phyloP scores from a whole-genome alignment of 2,888 invertebrate species.

The Agonum fuliginosum region DNA sequence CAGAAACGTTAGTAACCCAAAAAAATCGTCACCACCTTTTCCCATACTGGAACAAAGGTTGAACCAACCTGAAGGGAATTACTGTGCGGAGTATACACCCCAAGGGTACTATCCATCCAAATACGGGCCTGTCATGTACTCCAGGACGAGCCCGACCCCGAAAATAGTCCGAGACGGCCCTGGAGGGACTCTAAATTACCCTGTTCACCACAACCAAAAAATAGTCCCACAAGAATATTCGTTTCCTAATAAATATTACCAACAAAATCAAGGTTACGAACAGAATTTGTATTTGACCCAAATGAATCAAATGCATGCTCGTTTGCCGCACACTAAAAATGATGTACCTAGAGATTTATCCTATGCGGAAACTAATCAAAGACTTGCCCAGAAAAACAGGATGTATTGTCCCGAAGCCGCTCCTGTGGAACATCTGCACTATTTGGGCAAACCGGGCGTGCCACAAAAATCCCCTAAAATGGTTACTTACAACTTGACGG shows the following conservation, averaged over 20 bases:
- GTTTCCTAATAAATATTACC: slow-evolving; percentile 34
- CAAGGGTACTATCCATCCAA: slow-evolving; percentile 17
- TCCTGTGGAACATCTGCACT: slow-evolving; percentile 33
- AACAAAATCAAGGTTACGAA: slow-evolving; percentile 34
- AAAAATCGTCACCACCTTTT: slow-evolving; percentile 54
- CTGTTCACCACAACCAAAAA: slow-evolving; percentile 16
- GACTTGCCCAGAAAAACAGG: slow-evolving; percentile 20
- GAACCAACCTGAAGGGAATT: slow-evolving; percentile 6
- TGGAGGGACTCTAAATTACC: background rate
- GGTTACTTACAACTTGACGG: background rate
- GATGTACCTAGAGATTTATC: slow-evolving; percentile 45
- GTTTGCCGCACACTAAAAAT: slow-evolving; percentile 2
- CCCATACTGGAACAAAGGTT: slow-evolving; percentile 54
- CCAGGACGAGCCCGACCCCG: slow-evolving; percentile 25
- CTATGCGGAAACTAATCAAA: slow-evolving; percentile 41
- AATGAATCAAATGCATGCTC: slow-evolving; percentile 55
- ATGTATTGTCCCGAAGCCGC: slow-evolving; percentile 5
- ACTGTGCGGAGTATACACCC: slow-evolving; percentile 22
- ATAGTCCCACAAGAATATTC: slow-evolving; percentile 39
- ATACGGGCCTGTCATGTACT: slow-evolving; percentile 36
- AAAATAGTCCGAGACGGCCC: slow-evolving; percentile 26
- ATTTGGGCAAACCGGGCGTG: slow-evolving; percentile 3
- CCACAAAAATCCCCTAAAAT: slow-evolving; percentile 42
- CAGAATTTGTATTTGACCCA: slow-evolving; percentile 45
- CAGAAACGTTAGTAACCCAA: slow-evolving; percentile 29